Base-by-base conservation (phyloP, 2,888 invertebrate species). In the Zhuqinia jingwanae region DNA sequence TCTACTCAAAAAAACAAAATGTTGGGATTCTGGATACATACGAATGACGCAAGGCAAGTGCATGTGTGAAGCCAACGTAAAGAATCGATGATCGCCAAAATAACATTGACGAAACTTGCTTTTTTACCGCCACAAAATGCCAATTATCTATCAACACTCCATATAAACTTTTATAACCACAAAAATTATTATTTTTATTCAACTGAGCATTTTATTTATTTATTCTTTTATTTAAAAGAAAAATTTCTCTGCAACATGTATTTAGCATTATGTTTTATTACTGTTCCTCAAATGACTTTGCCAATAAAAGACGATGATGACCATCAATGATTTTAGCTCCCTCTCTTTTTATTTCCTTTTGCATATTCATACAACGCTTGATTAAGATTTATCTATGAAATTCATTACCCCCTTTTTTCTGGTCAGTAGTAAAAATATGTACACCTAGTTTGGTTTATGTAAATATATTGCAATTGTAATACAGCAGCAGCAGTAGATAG, bases 241-340 rank as follows among this genome's bases (percentile, higher is more conserved):
- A 65, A 53, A 68, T 80, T 68, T 80, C 80, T 68, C 68, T 56
- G 10, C 17, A 36, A 65, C 11, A 65, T 65, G 30, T 27, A 27
- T n/a, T 60, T 42, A 65, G 17, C 36, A 42, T 65, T 65, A 3
- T 63, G n/a, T 65, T 27, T 27, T 60, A 60, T 60, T 60, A 60
- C 60, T 56, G n/a, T 17, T 60, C 60, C 27, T 60, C 60, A 60
- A 60, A 60, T 27, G 60, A 30, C 25, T 60, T 60, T 60, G 60
- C 27, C 60, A 60, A 65, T 65, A 65, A 65, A 65, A 65, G 36
- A 42, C 11, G 2, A 65, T 65, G 36, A 42, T 25, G 2, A 65
- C 36, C 42, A 42, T 65, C 11, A 65, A 17, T 65, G 3, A 17
- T 11, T 60, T 11, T 15, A 25, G 17, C 65, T 65, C 20, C 42